phyloP scores from a whole-genome alignment of 2,113 vertebrate genomes.

The Cebidichthys violaceus region DNA sequence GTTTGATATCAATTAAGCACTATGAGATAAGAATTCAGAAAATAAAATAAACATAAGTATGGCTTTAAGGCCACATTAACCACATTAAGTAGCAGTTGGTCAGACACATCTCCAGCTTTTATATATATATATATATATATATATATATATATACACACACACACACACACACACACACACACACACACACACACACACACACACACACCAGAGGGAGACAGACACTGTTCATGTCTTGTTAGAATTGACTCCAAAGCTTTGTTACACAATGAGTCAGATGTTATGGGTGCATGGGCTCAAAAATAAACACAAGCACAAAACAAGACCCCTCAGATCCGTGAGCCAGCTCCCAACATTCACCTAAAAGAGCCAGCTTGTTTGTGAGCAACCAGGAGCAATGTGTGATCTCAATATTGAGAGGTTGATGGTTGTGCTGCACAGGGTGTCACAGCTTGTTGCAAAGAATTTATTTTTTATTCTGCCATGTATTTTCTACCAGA shows the following conservation, averaged over 20 bases:
- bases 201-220: conserved; percentile 35
- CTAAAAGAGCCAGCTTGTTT: conserved; percentile 24
- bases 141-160: not conserved
- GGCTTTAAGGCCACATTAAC: not conserved
- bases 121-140: too few relatives aligned
- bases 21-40: not conserved
- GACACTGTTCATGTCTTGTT: conserved; percentile 19
- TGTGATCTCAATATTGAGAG: conserved; percentile 26
- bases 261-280: conserved; percentile 39
- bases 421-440: conserved; percentile 1
- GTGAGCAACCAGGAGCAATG: conserved; percentile 24
- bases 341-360: conserved; percentile 36
- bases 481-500: not conserved
- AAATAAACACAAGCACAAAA: conserved; percentile 28
- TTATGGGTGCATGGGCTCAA: conserved; percentile 24
- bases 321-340: conserved; percentile 15
- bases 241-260: conserved; percentile 38
- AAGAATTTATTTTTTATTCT: not conserved
- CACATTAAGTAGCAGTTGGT: not conserved
- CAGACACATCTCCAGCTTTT: not conserved
- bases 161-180: not conserved
- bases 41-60: not conserved
- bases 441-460: conserved; percentile 10
- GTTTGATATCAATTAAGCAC: not conserved
- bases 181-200: conserved; percentile 13